Percentiles rank a stretch among this genome's conserved stretches.
Evolutionary conservation across 2,113 vertebrate genomes (phyloP).

Genomic region (Petrocephalus microphthalmus): DNA sequence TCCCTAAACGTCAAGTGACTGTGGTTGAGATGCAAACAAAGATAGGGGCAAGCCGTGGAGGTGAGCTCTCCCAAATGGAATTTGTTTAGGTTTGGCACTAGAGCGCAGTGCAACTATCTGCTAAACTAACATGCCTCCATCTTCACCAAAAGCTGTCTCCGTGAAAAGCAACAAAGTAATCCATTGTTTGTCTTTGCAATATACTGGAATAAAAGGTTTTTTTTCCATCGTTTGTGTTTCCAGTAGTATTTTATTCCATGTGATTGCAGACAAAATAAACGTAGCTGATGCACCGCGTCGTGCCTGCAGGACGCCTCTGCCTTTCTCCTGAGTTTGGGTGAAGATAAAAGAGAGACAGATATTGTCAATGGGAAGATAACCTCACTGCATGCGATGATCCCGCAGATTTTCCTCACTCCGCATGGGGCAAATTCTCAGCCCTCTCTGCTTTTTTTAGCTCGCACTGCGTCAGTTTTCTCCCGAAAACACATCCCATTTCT

Average conservation of each 20-base stretch:
- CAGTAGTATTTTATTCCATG: conserved; percentile 30
- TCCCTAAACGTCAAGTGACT: conserved; percentile 48
- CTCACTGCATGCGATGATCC: conserved; percentile 30
- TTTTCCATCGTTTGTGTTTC: conserved; percentile 4
- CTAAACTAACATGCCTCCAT: conserved; percentile 58
- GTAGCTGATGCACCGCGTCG: conserved; percentile 41
- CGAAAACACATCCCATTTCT: background rate
- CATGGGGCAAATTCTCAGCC: background rate
- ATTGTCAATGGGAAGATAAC: conserved; percentile 40
- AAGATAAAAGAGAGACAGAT: conserved; percentile 39
- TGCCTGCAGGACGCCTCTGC: conserved; percentile 39
- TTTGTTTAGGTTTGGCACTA: conserved; percentile 65
- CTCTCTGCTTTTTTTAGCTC: background rate
- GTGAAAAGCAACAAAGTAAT: conserved; percentile 49
- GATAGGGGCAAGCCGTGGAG: conserved; percentile 52
- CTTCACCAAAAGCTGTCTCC: conserved; percentile 45
- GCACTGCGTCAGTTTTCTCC: background rate
- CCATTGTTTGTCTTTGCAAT: conserved; percentile 52
- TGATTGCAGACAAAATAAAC: conserved; percentile 64
- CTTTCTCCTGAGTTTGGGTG: conserved; percentile 50
- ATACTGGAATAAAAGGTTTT: conserved; percentile 37
- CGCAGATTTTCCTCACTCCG: conserved; percentile 33
- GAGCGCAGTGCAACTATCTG: conserved; percentile 60
- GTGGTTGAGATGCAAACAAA: conserved; percentile 51
- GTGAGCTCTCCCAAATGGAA: conserved; percentile 63